A percentile compares a stretch with the other conserved stretches of the same genome.
Conservation (phyloP, 2,888 invertebrate genomes). For the Dasypogon diadema region DNA sequence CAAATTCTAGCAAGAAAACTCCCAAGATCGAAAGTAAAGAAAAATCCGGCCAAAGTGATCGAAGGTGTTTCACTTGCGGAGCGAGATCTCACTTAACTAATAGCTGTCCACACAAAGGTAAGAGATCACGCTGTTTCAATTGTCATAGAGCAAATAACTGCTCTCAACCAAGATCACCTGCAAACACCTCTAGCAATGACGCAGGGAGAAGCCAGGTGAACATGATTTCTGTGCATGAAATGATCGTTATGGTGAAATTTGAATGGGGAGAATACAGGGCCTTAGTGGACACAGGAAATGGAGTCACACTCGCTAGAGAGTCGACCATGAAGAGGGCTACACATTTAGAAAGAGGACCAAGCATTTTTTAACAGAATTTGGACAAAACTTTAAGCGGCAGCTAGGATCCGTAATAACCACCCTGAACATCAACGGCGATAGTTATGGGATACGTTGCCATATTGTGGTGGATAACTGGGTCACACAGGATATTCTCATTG, state of each 20-base stretch:
- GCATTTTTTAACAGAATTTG: neutral
- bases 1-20: neutral
- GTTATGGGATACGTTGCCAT: neutral
- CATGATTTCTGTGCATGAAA: neutral
- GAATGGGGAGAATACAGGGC: neutral
- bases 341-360: neutral
- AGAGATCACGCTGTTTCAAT: neutral
- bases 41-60: too few species aligned
- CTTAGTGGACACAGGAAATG: neutral
- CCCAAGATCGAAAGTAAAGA: neutral
- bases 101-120: neutral
- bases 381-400: neutral
- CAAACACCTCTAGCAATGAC: neutral
- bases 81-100: neutral
- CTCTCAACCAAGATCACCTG: neutral
- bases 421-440: neutral
- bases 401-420: neutral
- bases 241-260: neutral
- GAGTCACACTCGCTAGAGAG: neutral
- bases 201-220: neutral
- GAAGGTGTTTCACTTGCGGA: conserved; percentile 4
- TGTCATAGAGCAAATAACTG: neutral
- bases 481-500: neutral
- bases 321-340: too few species aligned
- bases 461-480: neutral